Percentiles rank a stretch among this genome's conserved stretches.
Conservation (phyloP, 2,888 invertebrate species). For the Dasysyrphus tricinctus region DNA sequence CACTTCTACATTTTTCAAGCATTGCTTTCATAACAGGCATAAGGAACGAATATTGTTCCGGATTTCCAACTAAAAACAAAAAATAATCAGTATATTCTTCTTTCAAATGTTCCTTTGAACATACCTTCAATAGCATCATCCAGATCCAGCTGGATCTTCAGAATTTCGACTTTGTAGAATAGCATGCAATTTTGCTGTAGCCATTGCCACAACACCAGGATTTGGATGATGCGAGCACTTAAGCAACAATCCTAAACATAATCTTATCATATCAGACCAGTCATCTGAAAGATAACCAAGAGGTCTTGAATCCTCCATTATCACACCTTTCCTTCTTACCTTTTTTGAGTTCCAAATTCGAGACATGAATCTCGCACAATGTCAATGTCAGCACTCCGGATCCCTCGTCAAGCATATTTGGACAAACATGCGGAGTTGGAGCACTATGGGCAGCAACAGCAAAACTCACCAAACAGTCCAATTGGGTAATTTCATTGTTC, state of each 20-base stretch:
- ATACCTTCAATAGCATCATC: constrained; percentile 84
- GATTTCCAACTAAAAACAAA: constrained; percentile 83
- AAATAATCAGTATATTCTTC: neutral
- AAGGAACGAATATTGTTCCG: constrained; percentile 86
- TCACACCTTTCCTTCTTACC: constrained; percentile 83
- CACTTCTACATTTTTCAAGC: constrained; percentile 84
- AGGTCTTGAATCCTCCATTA: neutral
- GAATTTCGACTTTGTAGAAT: constrained; percentile 85
- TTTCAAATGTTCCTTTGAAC: neutral
- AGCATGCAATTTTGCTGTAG: constrained; percentile 86
- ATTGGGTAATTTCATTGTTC: constrained; percentile 89
- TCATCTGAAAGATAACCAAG: constrained; percentile 81
- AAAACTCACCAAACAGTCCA: constrained; percentile 96
- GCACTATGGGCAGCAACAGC: constrained; percentile 91
- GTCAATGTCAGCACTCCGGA: constrained; percentile 86
- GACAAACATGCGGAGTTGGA: constrained; percentile 91
- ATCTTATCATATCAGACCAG: constrained; percentile 86
- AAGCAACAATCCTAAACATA: constrained; percentile 84
- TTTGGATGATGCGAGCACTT: constrained; percentile 84
- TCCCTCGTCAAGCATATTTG: constrained; percentile 87
- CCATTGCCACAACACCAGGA: constrained; percentile 86
- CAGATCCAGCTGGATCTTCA: constrained; percentile 84
- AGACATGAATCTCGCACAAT: constrained; percentile 95
- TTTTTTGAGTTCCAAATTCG: constrained; percentile 91
- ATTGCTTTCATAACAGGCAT: constrained; percentile 87